phyloP scores from a whole-genome alignment of 2,797 vertebrate genomes.

The Myripristis jacobus region DNA sequence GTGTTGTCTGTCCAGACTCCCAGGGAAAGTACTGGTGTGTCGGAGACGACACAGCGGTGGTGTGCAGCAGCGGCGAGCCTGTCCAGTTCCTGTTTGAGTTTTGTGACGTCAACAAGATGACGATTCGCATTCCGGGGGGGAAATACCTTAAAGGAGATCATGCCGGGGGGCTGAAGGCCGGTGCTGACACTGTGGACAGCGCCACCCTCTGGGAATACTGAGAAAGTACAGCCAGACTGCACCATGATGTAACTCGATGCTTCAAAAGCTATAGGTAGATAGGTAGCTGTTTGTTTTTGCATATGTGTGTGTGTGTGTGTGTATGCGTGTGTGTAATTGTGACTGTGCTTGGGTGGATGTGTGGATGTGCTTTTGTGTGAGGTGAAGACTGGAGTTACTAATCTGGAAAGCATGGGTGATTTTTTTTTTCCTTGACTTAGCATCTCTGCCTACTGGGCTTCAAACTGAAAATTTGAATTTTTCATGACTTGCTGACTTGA shows the following conservation, averaged over 20 bases:
- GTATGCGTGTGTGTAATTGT: constrained; percentile 6
- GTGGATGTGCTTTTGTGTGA: constrained; percentile 50
- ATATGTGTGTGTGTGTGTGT: constrained; percentile 15
- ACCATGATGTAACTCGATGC: constrained; percentile 21
- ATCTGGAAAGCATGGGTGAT: constrained; percentile 48
- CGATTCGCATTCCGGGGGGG: constrained; percentile 88
- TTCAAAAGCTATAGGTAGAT: constrained; percentile 59
- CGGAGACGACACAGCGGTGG: constrained; percentile 87
- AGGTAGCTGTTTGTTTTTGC: constrained; percentile 38
- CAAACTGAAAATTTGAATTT: constrained; percentile 48
- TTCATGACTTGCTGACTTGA: constrained; percentile 18
- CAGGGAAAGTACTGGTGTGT: constrained; percentile 95
- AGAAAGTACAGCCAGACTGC: constrained; percentile 50
- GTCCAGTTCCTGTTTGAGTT: constrained; percentile 96
- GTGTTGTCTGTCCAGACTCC: constrained; percentile 83
- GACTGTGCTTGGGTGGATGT: background rate
- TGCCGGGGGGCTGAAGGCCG: constrained; percentile 94
- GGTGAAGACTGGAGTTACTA: constrained; percentile 31
- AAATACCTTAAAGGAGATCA: constrained; percentile 97
- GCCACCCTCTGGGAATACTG: constrained; percentile 97
- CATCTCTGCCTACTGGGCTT: constrained; percentile 51
- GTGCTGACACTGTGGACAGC: constrained; percentile 85
- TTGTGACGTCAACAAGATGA: constrained; percentile 96
- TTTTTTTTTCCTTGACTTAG: constrained; percentile 13
- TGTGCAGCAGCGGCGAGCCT: constrained; percentile 88